Evolutionary conservation across 2,888 invertebrate species (phyloP).

Genomic region (Tetanocera ferruginea): DNA sequence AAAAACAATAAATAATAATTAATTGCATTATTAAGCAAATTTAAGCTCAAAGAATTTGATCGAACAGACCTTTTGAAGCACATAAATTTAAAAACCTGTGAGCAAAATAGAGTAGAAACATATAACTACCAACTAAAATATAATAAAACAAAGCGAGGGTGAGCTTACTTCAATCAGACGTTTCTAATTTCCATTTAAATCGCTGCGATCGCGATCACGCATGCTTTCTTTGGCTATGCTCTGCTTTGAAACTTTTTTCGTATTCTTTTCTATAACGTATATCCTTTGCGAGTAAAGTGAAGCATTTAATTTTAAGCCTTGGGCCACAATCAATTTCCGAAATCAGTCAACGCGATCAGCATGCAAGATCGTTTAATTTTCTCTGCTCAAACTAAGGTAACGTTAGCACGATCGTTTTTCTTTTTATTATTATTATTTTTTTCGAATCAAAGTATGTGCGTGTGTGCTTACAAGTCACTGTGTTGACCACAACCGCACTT

Average conservation of each 20-base stretch:
- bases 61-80: background rate
- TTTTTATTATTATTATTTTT: background rate
- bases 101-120: background rate
- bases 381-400: background rate
- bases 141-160: background rate
- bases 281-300: background rate
- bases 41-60: background rate
- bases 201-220: slow-evolving; percentile 5
- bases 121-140: background rate
- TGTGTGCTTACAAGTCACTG: background rate
- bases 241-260: background rate
- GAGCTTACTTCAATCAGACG: background rate
- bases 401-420: background rate
- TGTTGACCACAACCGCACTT: background rate
- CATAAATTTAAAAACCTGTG: background rate
- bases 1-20: slow-evolving; percentile 37
- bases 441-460: background rate
- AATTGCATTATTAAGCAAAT: slow-evolving; percentile 38
- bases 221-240: background rate
- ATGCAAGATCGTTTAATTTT: slow-evolving; percentile 24
- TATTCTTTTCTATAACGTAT: background rate
- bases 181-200: slow-evolving; percentile 31
- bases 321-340: slow-evolving; percentile 27
- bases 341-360: slow-evolving; percentile 28
- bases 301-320: slow-evolving; percentile 22